Conservation (phyloP, 2,113 vertebrate species). For the Gadus chalcogrammus region DNA sequence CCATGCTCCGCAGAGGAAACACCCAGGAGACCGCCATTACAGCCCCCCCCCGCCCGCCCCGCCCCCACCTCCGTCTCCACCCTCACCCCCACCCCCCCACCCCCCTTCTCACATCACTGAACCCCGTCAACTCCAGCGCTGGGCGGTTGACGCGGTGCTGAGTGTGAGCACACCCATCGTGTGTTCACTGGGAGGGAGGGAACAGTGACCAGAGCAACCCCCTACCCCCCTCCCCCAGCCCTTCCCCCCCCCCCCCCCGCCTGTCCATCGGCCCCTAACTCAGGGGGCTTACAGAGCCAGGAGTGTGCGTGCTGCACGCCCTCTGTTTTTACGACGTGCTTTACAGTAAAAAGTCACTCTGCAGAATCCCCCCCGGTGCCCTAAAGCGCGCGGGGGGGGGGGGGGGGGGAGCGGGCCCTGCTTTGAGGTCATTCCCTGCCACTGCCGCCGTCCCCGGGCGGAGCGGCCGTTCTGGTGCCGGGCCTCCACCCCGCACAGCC, state of each 20-base stretch:
- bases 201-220: slow-evolving; percentile 38
- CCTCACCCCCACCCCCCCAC: slow-evolving; percentile 24
- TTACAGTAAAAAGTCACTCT: slow-evolving; percentile 38
- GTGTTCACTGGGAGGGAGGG: slow-evolving; percentile 40
- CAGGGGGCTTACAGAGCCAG: slow-evolving; percentile 41
- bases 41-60: slow-evolving; percentile 30
- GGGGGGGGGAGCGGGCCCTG: slow-evolving; percentile 12
- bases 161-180: slow-evolving; percentile 42
- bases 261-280: slow-evolving; percentile 18
- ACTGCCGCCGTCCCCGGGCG: slow-evolving; percentile 44
- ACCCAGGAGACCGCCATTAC: slow-evolving; percentile 51
- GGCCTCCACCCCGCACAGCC: slow-evolving; percentile 5
- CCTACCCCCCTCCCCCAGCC: slow-evolving; percentile 15
- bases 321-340: slow-evolving; percentile 48
- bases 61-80: slow-evolving; percentile 24
- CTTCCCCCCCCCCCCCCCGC: too few species aligned
- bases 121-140: slow-evolving; percentile 33
- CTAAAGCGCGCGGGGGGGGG: slow-evolving; percentile 28
- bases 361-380: slow-evolving; percentile 31
- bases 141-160: slow-evolving; percentile 39
- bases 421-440: slow-evolving; percentile 54
- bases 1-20: slow-evolving; percentile 51
- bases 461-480: slow-evolving; percentile 33
- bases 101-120: slow-evolving; percentile 44
- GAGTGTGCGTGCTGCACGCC: slow-evolving; percentile 47